Conservation (phyloP, 1,140 invertebrate genomes). For the Panulirus ornatus region DNA sequence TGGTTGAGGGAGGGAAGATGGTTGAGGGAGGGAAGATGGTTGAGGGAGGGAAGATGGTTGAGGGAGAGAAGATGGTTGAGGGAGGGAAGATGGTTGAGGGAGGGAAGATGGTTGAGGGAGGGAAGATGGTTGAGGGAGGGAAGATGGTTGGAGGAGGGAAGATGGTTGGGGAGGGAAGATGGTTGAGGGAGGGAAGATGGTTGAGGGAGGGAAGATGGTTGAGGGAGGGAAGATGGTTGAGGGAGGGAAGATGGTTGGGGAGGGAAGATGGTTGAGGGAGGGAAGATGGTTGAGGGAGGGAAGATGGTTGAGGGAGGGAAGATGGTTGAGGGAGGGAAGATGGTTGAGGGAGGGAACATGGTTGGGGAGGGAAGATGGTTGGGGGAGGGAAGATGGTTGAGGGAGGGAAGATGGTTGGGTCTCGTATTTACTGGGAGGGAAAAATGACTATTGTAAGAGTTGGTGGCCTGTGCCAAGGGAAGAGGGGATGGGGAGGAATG, state of each 20-base stretch:
- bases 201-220: not conserved
- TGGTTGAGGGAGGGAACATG: not conserved
- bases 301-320: not conserved
- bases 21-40: not conserved
- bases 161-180: not conserved
- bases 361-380: not conserved
- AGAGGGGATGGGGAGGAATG: not conserved
- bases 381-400: too few species aligned
- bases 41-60: not conserved
- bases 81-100: not conserved
- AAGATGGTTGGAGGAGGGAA: not conserved
- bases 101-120: not conserved
- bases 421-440: not conserved
- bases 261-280: not conserved
- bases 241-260: conserved; percentile 18
- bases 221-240: not conserved
- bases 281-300: not conserved
- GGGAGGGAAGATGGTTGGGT: not conserved
- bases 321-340: not conserved
- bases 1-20: not conserved
- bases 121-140: not conserved
- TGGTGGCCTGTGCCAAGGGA: not conserved
- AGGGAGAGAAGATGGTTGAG: not conserved
- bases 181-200: not conserved
- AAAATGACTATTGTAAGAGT: too few species aligned